Percentiles rank a stretch among this genome's conserved stretches.
Evolutionary conservation across 1,140 invertebrate genomes (phyloP).

Genomic region (Aplysia californica): DNA sequence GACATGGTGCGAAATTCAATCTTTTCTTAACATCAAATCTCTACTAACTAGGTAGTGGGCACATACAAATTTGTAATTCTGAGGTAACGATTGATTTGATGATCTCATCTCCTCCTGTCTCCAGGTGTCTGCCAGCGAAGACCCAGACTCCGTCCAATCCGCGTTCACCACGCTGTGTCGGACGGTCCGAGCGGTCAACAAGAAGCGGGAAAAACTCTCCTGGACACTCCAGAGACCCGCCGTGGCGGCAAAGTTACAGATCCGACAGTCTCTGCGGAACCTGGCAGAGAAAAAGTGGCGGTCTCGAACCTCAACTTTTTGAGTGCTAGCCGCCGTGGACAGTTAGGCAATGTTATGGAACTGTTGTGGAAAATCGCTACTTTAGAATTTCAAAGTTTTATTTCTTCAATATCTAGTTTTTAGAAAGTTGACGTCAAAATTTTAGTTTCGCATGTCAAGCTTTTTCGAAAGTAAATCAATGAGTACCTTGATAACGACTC

Average conservation of each 20-base stretch:
- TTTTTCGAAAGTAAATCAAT: not conserved
- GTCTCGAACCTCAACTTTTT: constrained; percentile 53
- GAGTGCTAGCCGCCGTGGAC: constrained; percentile 1
- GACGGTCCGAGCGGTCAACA: constrained; percentile 42
- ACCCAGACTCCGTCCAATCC: constrained; percentile 41
- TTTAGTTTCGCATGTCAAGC: not conserved
- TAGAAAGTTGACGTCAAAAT: not conserved
- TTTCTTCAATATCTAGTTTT: not conserved
- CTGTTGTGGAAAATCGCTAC: not conserved
- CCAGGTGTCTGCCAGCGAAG: constrained; percentile 54
- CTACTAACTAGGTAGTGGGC: no score
- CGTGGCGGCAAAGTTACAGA: constrained; percentile 54
- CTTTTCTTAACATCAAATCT: no score
- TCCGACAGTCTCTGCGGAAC: constrained; percentile 53
- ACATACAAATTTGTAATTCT: no score
- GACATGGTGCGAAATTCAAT: no score
- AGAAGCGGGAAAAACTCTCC: constrained; percentile 57
- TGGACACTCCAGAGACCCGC: constrained; percentile 54
- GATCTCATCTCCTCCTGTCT: no score
- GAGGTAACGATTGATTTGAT: no score
- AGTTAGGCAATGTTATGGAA: no score
- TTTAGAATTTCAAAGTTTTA: not conserved
- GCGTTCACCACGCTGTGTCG: constrained; percentile 43
- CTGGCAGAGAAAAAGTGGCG: constrained; percentile 55
- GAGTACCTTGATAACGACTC: not conserved